Percentiles rank a stretch among this genome's conserved stretches.
Evolutionary conservation across 2,888 invertebrate genomes (phyloP).

Genomic region (Alloplasta piceator): DNA sequence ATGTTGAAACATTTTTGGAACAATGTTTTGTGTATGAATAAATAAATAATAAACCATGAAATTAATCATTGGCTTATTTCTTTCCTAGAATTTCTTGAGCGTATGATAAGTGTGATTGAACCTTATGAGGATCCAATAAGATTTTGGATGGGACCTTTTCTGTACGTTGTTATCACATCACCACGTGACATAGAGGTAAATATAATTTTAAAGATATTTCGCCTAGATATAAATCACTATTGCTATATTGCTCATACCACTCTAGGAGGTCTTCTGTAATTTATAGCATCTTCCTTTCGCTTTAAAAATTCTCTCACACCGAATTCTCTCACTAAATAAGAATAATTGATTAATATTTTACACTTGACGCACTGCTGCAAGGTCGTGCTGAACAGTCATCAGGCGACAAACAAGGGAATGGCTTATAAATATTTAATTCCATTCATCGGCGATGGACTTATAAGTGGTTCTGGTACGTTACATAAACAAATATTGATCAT

Average conservation of each 20-base stretch:
- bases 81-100: slow-evolving; percentile 64
- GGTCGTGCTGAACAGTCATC: slow-evolving; percentile 66
- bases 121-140: slow-evolving; percentile 65
- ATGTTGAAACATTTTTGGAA: no score
- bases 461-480: slow-evolving; percentile 69
- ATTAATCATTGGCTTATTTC: slow-evolving; percentile 8
- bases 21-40: no score
- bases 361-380: slow-evolving; percentile 30
- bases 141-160: slow-evolving; percentile 69
- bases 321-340: background rate
- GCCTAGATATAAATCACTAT: slow-evolving; percentile 33
- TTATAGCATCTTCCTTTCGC: background rate
- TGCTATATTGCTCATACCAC: slow-evolving; percentile 1
- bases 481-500: background rate
- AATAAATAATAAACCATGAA: no score
- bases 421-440: slow-evolving; percentile 67
- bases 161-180: slow-evolving; percentile 63
- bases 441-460: slow-evolving; percentile 68
- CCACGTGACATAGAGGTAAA: slow-evolving; percentile 68
- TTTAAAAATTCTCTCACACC: background rate
- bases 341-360: slow-evolving; percentile 2
- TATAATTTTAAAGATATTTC: background rate
- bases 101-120: slow-evolving; percentile 55
- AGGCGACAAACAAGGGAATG: slow-evolving; percentile 65
- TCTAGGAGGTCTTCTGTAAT: slow-evolving; percentile 20